phyloP scores from a whole-genome alignment of 2,797 vertebrate species.

The Amblyopsis hoosieri region DNA sequence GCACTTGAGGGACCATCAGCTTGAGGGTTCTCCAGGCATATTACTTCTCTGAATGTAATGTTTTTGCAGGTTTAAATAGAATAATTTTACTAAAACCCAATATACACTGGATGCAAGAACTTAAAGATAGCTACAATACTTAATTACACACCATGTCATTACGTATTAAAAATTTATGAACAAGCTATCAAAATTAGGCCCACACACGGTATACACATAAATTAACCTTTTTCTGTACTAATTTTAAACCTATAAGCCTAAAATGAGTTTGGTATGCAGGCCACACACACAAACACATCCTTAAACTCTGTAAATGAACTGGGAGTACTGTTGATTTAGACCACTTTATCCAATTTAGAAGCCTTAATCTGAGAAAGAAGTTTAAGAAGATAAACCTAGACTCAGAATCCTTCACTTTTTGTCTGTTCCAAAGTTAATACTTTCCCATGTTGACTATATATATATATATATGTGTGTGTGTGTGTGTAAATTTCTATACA shows the following conservation, averaged over 20 bases:
- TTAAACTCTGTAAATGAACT: slow-evolving; percentile 53
- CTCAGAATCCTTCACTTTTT: slow-evolving; percentile 16
- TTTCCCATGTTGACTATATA: slow-evolving; percentile 15
- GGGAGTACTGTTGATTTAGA: slow-evolving; percentile 57
- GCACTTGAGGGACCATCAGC: slow-evolving; percentile 44
- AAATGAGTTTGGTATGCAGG: no score
- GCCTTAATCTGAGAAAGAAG: slow-evolving; percentile 55
- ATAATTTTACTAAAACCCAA: slow-evolving; percentile 28
- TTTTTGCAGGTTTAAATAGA: slow-evolving; percentile 29
- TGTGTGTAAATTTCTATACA: no score
- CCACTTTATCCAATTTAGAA: slow-evolving; percentile 64
- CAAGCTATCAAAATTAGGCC: neutral
- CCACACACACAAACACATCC: slow-evolving; percentile 1
- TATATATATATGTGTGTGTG: no score
- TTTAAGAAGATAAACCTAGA: slow-evolving; percentile 19
- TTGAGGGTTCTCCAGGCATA: slow-evolving; percentile 47
- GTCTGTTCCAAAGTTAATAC: neutral
- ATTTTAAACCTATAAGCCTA: no score
- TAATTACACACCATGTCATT: no score
- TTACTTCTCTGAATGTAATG: slow-evolving; percentile 39
- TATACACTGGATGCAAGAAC: no score
- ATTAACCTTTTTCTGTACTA: no score
- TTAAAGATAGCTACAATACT: no score
- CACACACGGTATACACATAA: neutral
- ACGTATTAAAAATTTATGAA: no score